These are phyloP conservation scores for Nemotelus pantherinus DNA, from an alignment of 2,888 invertebrate species.

Conservation along the genomic window DNA sequence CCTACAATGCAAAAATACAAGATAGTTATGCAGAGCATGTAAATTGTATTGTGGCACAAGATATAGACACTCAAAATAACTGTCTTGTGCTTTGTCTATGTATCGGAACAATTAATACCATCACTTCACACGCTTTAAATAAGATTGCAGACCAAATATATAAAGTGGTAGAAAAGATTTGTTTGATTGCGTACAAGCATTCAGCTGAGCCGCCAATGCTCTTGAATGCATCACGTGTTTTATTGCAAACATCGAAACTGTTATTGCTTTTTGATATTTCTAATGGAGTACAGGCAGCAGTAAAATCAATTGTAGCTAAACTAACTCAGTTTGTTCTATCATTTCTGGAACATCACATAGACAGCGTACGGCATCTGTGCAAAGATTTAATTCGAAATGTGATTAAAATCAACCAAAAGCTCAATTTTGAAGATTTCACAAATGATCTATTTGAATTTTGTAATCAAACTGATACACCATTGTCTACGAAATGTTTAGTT, in stretches of 20 bases:
- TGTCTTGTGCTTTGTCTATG: slow-evolving; percentile 55
- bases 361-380: slow-evolving; percentile 72
- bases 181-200: slow-evolving; percentile 53
- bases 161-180: slow-evolving; percentile 55
- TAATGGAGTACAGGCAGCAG: slow-evolving; percentile 53
- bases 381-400: slow-evolving; percentile 67
- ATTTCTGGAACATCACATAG: slow-evolving; percentile 73
- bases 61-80: slow-evolving; percentile 44
- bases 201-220: slow-evolving; percentile 57
- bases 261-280: slow-evolving; percentile 53
- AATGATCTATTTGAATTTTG: slow-evolving; percentile 57
- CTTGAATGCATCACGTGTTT: slow-evolving; percentile 57
- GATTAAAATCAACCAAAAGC: slow-evolving; percentile 60
- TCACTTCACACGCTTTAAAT: slow-evolving; percentile 56
- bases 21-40: slow-evolving; percentile 57
- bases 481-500: slow-evolving; percentile 57
- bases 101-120: slow-evolving; percentile 59
- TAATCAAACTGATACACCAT: slow-evolving; percentile 54
- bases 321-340: slow-evolving; percentile 67
- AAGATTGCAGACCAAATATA: slow-evolving; percentile 51
- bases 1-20: slow-evolving; percentile 66
- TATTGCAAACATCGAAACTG: slow-evolving; percentile 56
- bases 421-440: slow-evolving; percentile 54
- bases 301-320: slow-evolving; percentile 58
- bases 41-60: neutral